phyloP scores from a whole-genome alignment of 1,140 invertebrate genomes.

The Rhopalosiphum padi region DNA sequence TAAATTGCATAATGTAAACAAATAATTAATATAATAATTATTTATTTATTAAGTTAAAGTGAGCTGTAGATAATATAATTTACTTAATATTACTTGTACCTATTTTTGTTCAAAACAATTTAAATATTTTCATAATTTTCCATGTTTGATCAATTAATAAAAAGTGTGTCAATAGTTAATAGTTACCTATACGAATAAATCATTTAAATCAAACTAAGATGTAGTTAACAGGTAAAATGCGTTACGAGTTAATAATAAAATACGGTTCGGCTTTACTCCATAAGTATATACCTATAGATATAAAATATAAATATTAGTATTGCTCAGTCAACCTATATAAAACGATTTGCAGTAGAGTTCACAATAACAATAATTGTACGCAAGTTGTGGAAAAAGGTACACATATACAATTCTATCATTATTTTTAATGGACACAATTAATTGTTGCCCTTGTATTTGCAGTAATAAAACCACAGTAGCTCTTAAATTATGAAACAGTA shows the following conservation, averaged over 20 bases:
- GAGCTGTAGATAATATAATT: neutral
- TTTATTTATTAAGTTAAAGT: neutral
- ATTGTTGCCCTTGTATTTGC: neutral
- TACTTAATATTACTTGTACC: neutral
- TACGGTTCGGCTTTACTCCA: neutral
- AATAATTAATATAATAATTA: neutral
- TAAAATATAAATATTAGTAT: neutral
- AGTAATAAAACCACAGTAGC: neutral
- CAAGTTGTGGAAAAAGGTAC: neutral
- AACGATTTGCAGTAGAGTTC: neutral
- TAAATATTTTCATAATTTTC: neutral
- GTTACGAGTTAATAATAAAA: neutral
- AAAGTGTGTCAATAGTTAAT: neutral
- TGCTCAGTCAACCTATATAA: neutral
- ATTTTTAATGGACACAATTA: slow-evolving; percentile 25
- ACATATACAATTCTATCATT: neutral
- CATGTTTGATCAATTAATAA: neutral
- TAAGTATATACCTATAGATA: neutral
- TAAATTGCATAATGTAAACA: no score
- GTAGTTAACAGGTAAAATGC: neutral
- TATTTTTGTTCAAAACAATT: neutral
- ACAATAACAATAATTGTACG: neutral
- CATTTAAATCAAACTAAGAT: slow-evolving; percentile 9
- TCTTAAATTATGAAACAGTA: neutral
- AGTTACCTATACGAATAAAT: neutral